Evolutionary conservation across 2,888 invertebrate genomes (phyloP).

Genomic region (Zele albiditarsus): DNA sequence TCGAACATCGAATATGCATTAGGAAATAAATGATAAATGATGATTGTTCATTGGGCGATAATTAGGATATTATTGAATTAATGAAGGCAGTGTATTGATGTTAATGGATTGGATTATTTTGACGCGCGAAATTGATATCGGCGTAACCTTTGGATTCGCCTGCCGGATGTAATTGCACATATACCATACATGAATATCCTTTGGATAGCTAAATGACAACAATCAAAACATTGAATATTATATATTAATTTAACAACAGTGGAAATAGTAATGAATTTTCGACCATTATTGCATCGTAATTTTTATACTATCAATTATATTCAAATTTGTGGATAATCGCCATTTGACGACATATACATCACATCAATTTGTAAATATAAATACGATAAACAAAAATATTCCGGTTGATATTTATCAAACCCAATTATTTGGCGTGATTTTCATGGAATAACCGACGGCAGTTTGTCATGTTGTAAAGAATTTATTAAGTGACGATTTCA

Average conservation of each 20-base stretch:
- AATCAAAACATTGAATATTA: constrained; percentile 31
- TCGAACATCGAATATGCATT: constrained; percentile 51
- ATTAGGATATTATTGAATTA: constrained; percentile 16
- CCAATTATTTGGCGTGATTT: background rate
- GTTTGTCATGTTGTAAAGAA: background rate
- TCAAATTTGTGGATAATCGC: background rate
- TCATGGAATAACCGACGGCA: background rate
- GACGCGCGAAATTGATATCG: constrained; percentile 21
- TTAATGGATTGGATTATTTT: constrained; percentile 2
- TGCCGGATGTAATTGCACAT: constrained; percentile 28
- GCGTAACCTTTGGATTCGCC: constrained; percentile 37
- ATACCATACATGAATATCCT: background rate
- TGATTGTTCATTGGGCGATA: constrained; percentile 25
- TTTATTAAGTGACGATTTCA: background rate
- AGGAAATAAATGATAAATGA: constrained; percentile 21
- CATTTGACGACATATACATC: background rate
- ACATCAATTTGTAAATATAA: constrained; percentile 9
- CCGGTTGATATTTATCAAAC: background rate
- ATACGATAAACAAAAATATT: background rate
- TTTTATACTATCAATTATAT: background rate
- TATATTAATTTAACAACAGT: background rate
- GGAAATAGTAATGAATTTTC: too few relatives aligned
- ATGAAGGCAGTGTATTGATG: background rate
- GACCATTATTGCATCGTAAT: background rate
- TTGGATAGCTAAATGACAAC: constrained; percentile 17